phyloP scores from a whole-genome alignment of 1,140 invertebrate species.

The Drepana arcuata region DNA sequence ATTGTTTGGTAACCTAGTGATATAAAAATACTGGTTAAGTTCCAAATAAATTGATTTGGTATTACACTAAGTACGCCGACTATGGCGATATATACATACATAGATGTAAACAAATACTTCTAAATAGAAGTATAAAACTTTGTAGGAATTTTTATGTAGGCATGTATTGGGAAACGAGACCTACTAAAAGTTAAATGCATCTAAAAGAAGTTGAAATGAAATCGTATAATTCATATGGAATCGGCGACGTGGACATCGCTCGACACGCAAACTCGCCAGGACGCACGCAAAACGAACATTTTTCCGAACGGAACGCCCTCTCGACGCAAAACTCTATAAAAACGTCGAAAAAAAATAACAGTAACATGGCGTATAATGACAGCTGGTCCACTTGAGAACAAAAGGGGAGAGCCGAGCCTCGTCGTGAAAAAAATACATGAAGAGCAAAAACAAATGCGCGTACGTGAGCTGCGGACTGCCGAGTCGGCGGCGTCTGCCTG shows the following conservation, averaged over 20 bases:
- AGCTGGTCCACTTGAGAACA: slow-evolving; percentile 73
- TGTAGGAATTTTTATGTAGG: too few species aligned
- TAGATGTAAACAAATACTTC: too few species aligned
- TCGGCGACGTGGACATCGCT: slow-evolving; percentile 46
- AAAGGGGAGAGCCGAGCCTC: slow-evolving; percentile 67
- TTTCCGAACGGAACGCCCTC: slow-evolving; percentile 67
- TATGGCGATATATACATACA: too few species aligned
- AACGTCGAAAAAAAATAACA: slow-evolving; percentile 71
- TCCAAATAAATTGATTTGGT: too few species aligned
- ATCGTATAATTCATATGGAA: slow-evolving; percentile 60
- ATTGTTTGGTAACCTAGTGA: too few species aligned
- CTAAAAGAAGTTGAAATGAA: slow-evolving; percentile 44
- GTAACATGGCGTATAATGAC: slow-evolving; percentile 73
- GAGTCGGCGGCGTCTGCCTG: slow-evolving; percentile 33
- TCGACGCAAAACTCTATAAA: slow-evolving; percentile 69
- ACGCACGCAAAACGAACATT: slow-evolving; percentile 71
- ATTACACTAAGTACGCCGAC: too few species aligned
- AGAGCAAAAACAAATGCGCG: slow-evolving; percentile 68
- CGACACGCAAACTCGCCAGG: slow-evolving; percentile 59
- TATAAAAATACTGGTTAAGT: too few species aligned
- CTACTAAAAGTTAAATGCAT: slow-evolving; percentile 28
- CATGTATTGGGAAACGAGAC: slow-evolving; percentile 33
- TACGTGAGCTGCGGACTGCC: slow-evolving; percentile 27
- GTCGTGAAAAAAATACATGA: slow-evolving; percentile 68
- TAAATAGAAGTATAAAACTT: too few species aligned